Base-by-base conservation (phyloP, 2,797 vertebrate species). In the Sitta carolinensis region DNA sequence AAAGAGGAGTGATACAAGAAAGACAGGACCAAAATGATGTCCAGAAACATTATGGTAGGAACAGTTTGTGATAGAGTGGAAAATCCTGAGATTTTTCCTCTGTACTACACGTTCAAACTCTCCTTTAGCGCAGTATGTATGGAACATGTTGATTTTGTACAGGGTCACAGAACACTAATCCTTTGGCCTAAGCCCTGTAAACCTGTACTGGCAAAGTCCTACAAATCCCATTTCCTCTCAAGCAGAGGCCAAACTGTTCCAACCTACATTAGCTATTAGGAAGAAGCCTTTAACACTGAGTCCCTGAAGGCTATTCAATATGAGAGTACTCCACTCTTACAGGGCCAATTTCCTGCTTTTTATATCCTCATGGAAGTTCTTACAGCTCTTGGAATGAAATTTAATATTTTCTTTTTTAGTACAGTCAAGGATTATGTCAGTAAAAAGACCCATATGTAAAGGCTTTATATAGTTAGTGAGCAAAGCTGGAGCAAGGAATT, bases 401-500 rank as follows among this genome's bases (percentile, higher is more conserved):
- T 43, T 93, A 96, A 96, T 94, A 97, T 96, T 95, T 94, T 97
- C 93, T 92, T 97, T 97, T 97, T 97, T 91, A 92, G 94, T 84
- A 79, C 90, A 89, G 95, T 89, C 38, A 21, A 96, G 96, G 94
- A 96, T 93, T 97, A 95, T 96, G 93, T 97, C 94, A 96, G 95
- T 97, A 96, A 96, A 96, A 95, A 78, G 89, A 75, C 63, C 94
- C 94, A 93, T 96, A 94, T 96, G 95, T 96, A 95, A 95, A 63
- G 92, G 86, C 96, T 97, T 97, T 97, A 96, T 97, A 96, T 97
- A 97, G 93, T 64, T 64, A 76, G 51, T 11, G 22, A 88, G 70
- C 72, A 89, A 70, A 74, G 79, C 38, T 32, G 34, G 80, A 94
- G 74, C 1, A 0, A 91, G 89, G 83, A 76, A 48, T 19, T 0